Base-by-base conservation (phyloP, 1,140 invertebrate species). In the Drosophila orena region DNA sequence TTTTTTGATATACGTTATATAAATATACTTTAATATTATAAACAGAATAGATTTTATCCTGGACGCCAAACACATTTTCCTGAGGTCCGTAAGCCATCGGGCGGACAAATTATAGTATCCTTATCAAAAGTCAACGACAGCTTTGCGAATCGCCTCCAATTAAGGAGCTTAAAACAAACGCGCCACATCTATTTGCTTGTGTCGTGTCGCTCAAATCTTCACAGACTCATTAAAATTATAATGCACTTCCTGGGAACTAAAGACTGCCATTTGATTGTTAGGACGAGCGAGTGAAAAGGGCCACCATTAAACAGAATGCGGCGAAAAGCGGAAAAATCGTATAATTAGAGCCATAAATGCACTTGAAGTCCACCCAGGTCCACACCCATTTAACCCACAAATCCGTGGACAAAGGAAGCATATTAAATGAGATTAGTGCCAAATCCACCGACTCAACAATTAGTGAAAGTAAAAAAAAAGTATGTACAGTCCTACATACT, bases 141-240 rank as follows among this genome's bases (percentile, higher is more conserved):
- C 74, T 57, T 71, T 66, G 24, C 17, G 57, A 81, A 81, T 86
- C 58, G 50, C 75, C 81, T 59, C 49, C 75, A 88, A 88, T 78
- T 74, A 53, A 15, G 42, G 17, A 55, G 24, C 46, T 38, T 38
- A 24, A 43, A 54, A 46, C 37, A 40, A 44, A 4, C n/a, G 17
- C 1, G 14, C 30, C 10, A 34, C 34, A 44, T 14, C n/a, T 30
- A 34, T 27, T 14, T n/a, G 37, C 20, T 14, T 24, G 11, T 17
- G 17, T 34, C 34, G 42, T 35, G 42, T 27, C 15, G 8, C 37
- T 72, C 24, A 20, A 38, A 50, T 73, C 40, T 49, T 22, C 49
- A 27, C 35, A 64, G 60, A 59, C 57, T 62, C 77, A 69, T 74
- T 77, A 61, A 64, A 85, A 86, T 78, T 86, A 60, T 53, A 75